A percentile compares a stretch with the other conserved stretches of the same genome.
Conservation (phyloP, 2,113 vertebrate species). For the Genyomyrus donnyi region DNA sequence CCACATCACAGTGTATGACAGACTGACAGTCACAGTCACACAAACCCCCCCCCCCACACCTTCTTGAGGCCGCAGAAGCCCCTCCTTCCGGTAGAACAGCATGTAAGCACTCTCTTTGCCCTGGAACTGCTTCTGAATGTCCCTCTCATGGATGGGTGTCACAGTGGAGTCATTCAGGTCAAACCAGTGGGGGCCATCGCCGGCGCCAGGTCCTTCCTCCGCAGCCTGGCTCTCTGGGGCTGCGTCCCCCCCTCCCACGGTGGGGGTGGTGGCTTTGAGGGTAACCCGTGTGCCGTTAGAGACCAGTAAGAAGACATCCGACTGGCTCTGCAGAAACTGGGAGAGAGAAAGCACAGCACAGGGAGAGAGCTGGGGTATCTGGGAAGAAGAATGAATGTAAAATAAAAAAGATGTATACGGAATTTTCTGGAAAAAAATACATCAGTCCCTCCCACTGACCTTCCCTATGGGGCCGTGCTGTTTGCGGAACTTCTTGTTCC, state of each 20-base stretch:
- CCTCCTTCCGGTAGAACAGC: constrained; percentile 87
- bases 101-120: constrained; percentile 97
- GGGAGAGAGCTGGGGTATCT: not conserved
- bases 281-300: constrained; percentile 65
- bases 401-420: not conserved
- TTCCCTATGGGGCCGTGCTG: constrained; percentile 76
- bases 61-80: constrained; percentile 71
- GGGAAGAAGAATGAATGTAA: not conserved
- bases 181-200: constrained; percentile 77
- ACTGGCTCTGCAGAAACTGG: constrained; percentile 81
- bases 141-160: constrained; percentile 73
- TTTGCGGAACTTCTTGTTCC: constrained; percentile 87
- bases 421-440: not conserved
- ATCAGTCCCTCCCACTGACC: constrained; percentile 50
- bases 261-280: constrained; percentile 53
- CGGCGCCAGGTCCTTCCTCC: not conserved
- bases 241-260: constrained; percentile 23
- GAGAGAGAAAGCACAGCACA: not conserved
- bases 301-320: constrained; percentile 74
- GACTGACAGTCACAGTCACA: constrained; percentile 4
- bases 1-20: not conserved
- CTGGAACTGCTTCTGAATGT: constrained; percentile 89
- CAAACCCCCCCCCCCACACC: constrained; percentile 50
- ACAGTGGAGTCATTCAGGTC: constrained; percentile 88
- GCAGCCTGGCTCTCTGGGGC: not conserved